These are phyloP conservation scores for Hapalemur alaotrensis DNA, from an alignment of 2,797 vertebrate species.

Conservation along the genomic window DNA sequence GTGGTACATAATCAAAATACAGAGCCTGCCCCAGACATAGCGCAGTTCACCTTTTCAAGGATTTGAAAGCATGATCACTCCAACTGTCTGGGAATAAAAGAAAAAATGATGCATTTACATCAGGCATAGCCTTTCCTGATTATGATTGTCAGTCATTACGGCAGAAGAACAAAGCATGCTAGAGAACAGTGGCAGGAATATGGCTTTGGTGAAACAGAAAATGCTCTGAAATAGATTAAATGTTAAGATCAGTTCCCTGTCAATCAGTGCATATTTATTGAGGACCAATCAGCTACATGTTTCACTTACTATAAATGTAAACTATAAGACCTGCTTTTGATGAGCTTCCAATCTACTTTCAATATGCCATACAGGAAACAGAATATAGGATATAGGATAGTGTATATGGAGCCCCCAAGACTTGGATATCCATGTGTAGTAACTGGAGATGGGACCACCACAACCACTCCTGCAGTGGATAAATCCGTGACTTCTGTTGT, in stretches of 20 bases:
- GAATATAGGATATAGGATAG: neutral
- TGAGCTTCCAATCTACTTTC: neutral
- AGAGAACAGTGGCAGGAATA: slow-evolving; percentile 13
- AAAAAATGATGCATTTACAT: slow-evolving; percentile 25
- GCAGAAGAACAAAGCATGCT: neutral
- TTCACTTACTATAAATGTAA: neutral
- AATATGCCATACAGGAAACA: neutral
- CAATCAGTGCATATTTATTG: neutral
- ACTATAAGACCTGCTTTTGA: neutral
- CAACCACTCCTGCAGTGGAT: neutral
- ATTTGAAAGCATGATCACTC: neutral
- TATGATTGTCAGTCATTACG: neutral
- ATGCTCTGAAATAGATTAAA: neutral
- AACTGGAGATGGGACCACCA: accelerated
- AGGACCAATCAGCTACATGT: neutral
- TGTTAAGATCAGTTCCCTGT: neutral
- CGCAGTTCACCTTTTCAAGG: neutral
- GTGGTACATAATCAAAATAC: neutral
- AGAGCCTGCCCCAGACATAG: neutral
- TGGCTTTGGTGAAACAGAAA: neutral
- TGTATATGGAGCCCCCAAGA: neutral
- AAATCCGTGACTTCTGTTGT: neutral
- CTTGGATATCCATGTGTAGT: neutral
- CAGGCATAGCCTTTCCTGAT: neutral
- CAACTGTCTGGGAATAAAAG: neutral